Evolutionary conservation across 2,888 invertebrate species (phyloP).

Genomic region (Sphaeridia pumilis): DNA sequence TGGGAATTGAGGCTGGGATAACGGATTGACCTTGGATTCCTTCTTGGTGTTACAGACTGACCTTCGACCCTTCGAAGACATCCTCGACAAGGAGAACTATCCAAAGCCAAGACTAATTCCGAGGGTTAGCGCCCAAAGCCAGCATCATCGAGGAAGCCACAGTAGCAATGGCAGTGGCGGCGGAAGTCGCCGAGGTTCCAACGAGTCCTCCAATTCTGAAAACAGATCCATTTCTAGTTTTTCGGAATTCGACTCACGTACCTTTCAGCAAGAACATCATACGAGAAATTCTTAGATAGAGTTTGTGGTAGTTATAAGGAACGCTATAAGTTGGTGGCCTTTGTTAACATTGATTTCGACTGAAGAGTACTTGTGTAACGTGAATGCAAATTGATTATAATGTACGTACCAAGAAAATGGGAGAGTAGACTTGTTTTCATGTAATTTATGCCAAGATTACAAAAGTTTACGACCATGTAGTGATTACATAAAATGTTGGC

Average conservation of each 20-base stretch:
- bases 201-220: conserved; percentile 7
- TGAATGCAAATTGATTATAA: not conserved
- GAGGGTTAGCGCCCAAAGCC: conserved; percentile 12
- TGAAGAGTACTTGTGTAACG: too few species aligned
- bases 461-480: too few species aligned
- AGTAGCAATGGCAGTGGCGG: conserved; percentile 4
- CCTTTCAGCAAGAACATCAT: not conserved
- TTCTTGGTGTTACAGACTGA: not conserved
- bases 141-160: not conserved
- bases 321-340: too few species aligned
- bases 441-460: too few species aligned
- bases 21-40: not conserved
- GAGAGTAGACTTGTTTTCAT: too few species aligned
- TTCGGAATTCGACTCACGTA: conserved; percentile 11
- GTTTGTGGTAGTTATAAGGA: too few species aligned
- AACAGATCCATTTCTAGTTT: conserved; percentile 7
- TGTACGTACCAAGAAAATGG: not conserved
- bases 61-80: not conserved
- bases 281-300: not conserved
- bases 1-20: not conserved
- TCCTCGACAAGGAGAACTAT: not conserved
- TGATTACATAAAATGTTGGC: too few species aligned
- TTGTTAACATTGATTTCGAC: too few species aligned
- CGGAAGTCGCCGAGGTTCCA: conserved; percentile 12
- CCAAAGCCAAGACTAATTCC: conserved; percentile 10